phyloP scores from a whole-genome alignment of 2,113 vertebrate genomes.

The Cyanistes caeruleus region DNA sequence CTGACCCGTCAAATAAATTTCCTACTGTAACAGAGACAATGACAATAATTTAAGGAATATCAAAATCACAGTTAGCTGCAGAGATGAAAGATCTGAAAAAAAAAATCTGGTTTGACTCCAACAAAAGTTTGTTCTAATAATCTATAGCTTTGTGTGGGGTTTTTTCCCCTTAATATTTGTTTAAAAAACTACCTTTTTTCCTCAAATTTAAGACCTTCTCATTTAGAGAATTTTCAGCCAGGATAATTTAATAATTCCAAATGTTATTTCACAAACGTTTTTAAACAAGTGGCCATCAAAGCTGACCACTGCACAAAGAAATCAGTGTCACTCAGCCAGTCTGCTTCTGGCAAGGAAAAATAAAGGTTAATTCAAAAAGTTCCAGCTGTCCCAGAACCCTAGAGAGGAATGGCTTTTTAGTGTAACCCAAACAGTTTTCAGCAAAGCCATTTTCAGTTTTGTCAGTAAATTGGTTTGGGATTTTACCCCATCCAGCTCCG shows the following conservation, averaged over 20 bases:
- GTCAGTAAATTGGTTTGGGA: neutral
- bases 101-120: neutral
- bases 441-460: neutral
- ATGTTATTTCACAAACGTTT: neutral
- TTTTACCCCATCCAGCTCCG: rapidly evolving
- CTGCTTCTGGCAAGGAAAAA: neutral
- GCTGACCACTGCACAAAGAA: neutral
- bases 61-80: neutral
- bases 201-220: neutral
- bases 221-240: neutral
- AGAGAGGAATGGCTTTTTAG: neutral
- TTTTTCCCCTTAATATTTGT: neutral
- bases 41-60: neutral
- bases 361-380: conserved; percentile 9
- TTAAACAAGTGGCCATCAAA: neutral
- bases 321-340: neutral
- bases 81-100: neutral
- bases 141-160: neutral
- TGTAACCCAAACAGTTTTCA: conserved; percentile 32
- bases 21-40: neutral
- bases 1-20: neutral
- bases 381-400: conserved; percentile 44
- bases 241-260: neutral
- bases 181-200: neutral
- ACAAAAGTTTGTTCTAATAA: neutral